Evolutionary conservation across 2,113 vertebrate genomes (phyloP), one percentile per base, ranked within the genome.

Genomic region (Trogon melanurus): DNA sequence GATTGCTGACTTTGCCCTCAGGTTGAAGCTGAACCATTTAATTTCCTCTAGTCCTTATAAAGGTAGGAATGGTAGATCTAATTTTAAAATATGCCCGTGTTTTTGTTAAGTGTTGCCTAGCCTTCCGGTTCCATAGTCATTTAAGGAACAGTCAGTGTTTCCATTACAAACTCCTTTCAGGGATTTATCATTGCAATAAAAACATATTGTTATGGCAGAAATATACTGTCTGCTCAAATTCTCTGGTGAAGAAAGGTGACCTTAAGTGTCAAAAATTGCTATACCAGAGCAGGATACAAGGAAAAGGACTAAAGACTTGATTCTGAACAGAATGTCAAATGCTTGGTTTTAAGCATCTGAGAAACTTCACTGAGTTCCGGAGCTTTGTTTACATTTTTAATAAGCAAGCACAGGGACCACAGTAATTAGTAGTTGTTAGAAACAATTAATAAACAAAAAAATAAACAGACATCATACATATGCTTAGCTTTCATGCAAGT

Each of bases 111-210:
- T 23, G 10, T 51, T 88, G 34, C 26, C 58, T 83, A 61, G 66
- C 16, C 25, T 94, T 90, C 34, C 1, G 2, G 26, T 71, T 58
- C 47, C 3, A 4, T 36, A 80, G 51, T 79, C 2, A 75, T 93
- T 91, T 94, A 80, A 79, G 82, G 48, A 71, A 34, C 30, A 80
- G 67, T 70, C 93, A 93, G 13, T 78, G 27, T 91, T 95, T 89
- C 76, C 76, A 84, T 64, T 67, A 80, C 75, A 36, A 85, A 70
- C 26, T 78, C 47, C 15, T 70, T 91, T 51, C 8, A 5, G 32
- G 78, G 64, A 58, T 91, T 94, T 93, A 91, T 66, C 74, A 34
- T 62, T 88, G 54, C 60, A 79, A 70, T 66, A 51, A 76, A 65
- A 94, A 74, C 61, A 38, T 25, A 23, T 27, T 74, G 9, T 80